Base-by-base conservation (phyloP, 2,888 invertebrate genomes). In the Allolobophora icterica region DNA sequence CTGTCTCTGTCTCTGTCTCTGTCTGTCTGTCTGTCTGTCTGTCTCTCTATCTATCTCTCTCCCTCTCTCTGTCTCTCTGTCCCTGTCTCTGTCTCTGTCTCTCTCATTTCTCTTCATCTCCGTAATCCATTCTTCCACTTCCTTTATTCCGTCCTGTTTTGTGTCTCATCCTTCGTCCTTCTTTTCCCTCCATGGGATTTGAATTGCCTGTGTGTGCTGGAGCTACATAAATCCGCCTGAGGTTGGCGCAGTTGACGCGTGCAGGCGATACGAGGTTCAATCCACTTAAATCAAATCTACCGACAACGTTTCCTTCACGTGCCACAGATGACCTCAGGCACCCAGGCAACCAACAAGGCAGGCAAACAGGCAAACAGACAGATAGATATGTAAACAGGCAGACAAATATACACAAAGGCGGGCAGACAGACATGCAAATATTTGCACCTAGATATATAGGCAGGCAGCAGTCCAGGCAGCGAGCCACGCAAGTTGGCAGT, bases 1-100 rank as follows among this genome's bases (percentile, higher is more conserved):
- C 83, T 90, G 34, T 90, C 83, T 90, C 90, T 90, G 3, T 58
- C 83, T 90, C 83, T 90, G 30, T 90, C 83, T 90, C 83, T 90
- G 1, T 90, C 83, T 90, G 5, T 90, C 38, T 90, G 8, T 83
- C 8, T 35, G n/a, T n/a, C n/a, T n/a, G n/a, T n/a, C n/a, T n/a
- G n/a, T n/a, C n/a, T n/a, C n/a, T n/a, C n/a, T n/a, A n/a, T n/a
- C n/a, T n/a, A n/a, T n/a, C n/a, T n/a, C n/a, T n/a, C n/a, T n/a
- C n/a, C n/a, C n/a, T n/a, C n/a, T n/a, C n/a, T n/a, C n/a, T n/a
- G n/a, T n/a, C n/a, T n/a, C n/a, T n/a, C n/a, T n/a, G n/a, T n/a
- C n/a, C n/a, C n/a, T n/a, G n/a, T n/a, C n/a, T n/a, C n/a, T n/a
- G n/a, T n/a, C n/a, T n/a, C n/a, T n/a, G n/a, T n/a, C 71, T n/a